Evolutionary conservation across 2,113 vertebrate species (phyloP), one percentile per base, ranked within the genome.

Genomic region (Neodon shergylaensis): DNA sequence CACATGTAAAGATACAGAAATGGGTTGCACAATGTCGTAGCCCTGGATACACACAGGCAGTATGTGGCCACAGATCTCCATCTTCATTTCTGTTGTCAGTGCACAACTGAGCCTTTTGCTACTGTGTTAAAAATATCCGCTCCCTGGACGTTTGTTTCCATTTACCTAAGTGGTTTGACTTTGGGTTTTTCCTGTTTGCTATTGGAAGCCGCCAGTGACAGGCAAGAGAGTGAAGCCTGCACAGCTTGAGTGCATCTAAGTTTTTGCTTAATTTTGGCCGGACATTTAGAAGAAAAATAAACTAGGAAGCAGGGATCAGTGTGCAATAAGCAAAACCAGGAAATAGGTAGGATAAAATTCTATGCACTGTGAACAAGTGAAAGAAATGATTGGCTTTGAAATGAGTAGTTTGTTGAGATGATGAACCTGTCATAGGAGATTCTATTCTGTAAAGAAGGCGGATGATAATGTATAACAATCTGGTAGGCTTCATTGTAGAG

Each of bases 91-190:
- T 95, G 89, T 95, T 98, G 96, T 97, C 95, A 66, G 44, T 97
- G 72, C 91, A 95, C 92, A 96, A 78, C 94, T 95, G 85, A 96
- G 97, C 94, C 94, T 98, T 98, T 97, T 96, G 96, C 94, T 98
- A 92, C 88, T 94, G 92, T 92, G 86, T 98, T 97, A 98, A 98
- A 98, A 98, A 98, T 96, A 96, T 95, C 93, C 97, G 88, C 97
- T 97, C 96, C 97, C 91, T 98, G 90, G 92, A 98, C 98, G 98
- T 98, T 97, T 97, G 98, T 98, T 98, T 98, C 97, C 98, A 97
- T 98, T 97, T 98, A 98, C 96, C 98, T 98, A 98, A 98, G 98
- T 98, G 97, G 97, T 98, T 98, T 98, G 97, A 98, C 97, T 98
- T 98, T 96, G 97, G 98, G 96, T 98, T 98, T 98, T 72, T 95